Conservation (phyloP, 2,113 vertebrate species). For the Manacus vitellinus region DNA sequence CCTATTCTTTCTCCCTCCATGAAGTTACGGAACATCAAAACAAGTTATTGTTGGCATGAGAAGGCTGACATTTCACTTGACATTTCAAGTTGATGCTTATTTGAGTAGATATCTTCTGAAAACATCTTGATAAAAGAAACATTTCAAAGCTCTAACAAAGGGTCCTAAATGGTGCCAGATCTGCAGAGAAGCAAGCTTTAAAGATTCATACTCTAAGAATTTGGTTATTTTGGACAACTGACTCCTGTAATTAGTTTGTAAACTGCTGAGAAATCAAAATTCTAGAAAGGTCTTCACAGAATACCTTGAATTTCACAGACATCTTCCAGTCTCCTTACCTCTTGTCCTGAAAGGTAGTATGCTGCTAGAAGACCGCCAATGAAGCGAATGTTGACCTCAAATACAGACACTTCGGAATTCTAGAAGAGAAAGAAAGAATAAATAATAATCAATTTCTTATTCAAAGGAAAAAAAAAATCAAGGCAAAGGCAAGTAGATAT, state of each 20-base stretch:
- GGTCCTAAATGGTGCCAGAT: not conserved
- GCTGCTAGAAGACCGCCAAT: conserved; percentile 93
- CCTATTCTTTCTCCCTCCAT: not conserved
- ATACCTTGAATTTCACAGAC: not conserved
- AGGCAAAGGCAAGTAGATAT: not conserved
- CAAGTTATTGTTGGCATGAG: not conserved
- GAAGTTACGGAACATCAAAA: not conserved
- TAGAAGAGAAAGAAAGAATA: conserved; percentile 59
- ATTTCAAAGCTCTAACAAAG: not conserved
- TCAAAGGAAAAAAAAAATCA: not conserved
- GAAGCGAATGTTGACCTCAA: conserved; percentile 98
- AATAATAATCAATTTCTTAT: not conserved
- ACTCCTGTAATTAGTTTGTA: not conserved
- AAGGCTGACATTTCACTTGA: not conserved
- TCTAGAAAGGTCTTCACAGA: not conserved
- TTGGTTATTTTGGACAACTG: not conserved
- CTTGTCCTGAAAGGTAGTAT: conserved; percentile 94
- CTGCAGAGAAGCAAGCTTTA: not conserved
- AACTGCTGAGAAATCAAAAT: not conserved
- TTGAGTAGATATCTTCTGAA: not conserved
- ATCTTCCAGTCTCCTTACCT: conserved; percentile 77
- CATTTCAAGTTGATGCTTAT: not conserved
- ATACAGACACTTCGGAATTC: conserved; percentile 97
- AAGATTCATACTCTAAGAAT: not conserved
- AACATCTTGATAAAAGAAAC: not conserved